phyloP scores from a whole-genome alignment of 2,113 vertebrate species.

The Hassar affinis region DNA sequence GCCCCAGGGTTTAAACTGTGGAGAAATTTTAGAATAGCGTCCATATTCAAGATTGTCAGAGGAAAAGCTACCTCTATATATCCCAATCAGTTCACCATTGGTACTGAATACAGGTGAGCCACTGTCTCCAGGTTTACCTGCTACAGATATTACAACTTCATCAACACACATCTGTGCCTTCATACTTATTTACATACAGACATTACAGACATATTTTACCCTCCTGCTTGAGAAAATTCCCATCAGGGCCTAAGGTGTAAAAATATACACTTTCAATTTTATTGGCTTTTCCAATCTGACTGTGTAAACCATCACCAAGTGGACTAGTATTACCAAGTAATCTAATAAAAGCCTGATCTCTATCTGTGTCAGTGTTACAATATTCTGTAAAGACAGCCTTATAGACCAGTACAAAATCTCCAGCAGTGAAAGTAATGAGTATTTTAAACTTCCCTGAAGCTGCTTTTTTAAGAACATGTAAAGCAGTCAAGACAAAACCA shows the following conservation, averaged over 20 bases:
- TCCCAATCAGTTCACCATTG: neutral
- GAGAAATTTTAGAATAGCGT: neutral
- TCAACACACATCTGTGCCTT: too few relatives aligned
- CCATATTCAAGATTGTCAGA: neutral
- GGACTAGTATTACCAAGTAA: neutral
- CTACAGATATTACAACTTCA: neutral
- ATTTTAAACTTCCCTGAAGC: neutral
- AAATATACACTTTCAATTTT: neutral
- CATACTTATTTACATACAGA: too few relatives aligned
- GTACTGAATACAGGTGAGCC: constrained; percentile 26
- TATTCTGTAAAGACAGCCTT: neutral
- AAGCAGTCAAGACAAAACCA: neutral
- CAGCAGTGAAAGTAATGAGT: neutral
- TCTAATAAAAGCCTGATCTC: constrained; percentile 27
- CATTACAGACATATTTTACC: neutral
- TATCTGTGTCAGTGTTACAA: neutral
- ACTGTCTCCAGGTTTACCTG: constrained; percentile 37
- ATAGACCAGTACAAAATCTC: neutral
- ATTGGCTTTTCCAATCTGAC: neutral
- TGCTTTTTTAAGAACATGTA: neutral
- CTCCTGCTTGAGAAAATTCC: neutral
- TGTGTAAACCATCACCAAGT: constrained; percentile 20
- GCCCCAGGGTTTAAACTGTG: neutral
- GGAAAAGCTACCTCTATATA: neutral
- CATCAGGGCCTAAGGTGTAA: neutral